A percentile compares a stretch with the other conserved stretches of the same genome.
These are phyloP conservation scores for Lutraria lutraria DNA, from an alignment of 2,888 invertebrate genomes.

Conservation along the genomic window DNA sequence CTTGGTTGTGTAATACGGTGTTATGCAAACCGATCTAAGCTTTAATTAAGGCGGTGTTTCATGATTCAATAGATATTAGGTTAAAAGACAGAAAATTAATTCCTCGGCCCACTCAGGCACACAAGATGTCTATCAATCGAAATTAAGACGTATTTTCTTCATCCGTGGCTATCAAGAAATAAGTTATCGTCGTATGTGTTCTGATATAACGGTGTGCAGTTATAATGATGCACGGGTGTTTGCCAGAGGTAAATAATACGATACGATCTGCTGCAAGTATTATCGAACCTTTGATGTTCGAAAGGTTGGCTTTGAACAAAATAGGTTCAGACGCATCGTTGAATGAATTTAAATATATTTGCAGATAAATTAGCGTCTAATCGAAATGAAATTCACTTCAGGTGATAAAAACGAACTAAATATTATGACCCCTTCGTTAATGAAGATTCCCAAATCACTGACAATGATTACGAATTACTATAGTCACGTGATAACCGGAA, in stretches of 20 bases:
- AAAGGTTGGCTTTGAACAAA: conserved; percentile 3
- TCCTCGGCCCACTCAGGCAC: neutral
- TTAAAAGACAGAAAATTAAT: conserved; percentile 25
- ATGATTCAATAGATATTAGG: conserved; percentile 8
- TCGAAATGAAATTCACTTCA: conserved; percentile 16
- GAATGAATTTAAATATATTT: conserved; percentile 47
- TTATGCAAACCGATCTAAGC: neutral
- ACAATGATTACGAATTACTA: neutral
- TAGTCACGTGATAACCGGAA: too few relatives aligned
- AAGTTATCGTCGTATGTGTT: conserved; percentile 15
- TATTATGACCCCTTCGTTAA: neutral
- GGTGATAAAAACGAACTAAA: neutral
- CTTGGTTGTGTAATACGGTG: too few relatives aligned
- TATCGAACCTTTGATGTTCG: conserved; percentile 23
- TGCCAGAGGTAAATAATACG: conserved; percentile 21
- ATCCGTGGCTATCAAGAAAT: neutral
- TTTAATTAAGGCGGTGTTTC: conserved; percentile 27
- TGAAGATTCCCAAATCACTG: neutral
- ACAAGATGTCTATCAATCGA: conserved; percentile 30
- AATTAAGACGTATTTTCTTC: neutral
- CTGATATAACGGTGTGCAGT: conserved; percentile 9
- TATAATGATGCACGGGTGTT: conserved; percentile 43
- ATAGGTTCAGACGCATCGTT: neutral
- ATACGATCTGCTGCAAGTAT: conserved; percentile 22
- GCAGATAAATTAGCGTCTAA: conserved; percentile 25